phyloP scores from a whole-genome alignment of 2,113 vertebrate species.

The Bos javanicus region DNA sequence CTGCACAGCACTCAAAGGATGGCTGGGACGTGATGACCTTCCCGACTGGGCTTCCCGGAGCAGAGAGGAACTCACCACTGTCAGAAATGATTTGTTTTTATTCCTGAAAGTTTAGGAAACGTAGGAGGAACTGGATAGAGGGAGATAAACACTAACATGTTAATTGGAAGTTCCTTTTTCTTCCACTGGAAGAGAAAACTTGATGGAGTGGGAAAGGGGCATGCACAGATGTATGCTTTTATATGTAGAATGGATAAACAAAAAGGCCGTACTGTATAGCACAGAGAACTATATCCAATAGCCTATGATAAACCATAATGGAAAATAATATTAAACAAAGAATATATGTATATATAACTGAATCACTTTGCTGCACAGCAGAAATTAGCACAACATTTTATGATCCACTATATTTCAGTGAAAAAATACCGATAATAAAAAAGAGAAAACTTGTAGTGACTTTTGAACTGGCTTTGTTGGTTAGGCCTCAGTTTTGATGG shows the following conservation, averaged over 20 bases:
- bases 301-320: not conserved
- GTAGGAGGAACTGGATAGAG: not conserved
- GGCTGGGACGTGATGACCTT: not conserved
- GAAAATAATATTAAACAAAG: not conserved
- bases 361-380: not conserved
- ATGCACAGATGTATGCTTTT: not conserved
- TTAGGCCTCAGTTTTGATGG: not conserved
- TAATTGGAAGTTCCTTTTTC: not conserved
- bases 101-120: not conserved
- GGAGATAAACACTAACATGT: not conserved
- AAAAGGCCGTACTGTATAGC: not conserved
- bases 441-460: not conserved
- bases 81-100: slow-evolving; percentile 16
- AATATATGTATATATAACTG: not conserved
- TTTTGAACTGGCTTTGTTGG: not conserved
- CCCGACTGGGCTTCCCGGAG: not conserved
- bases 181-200: not conserved
- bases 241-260: not conserved
- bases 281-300: not conserved
- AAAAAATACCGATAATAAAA: not conserved
- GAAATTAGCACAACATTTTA: not conserved
- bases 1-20: not conserved
- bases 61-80: not conserved
- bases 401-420: not conserved
- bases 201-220: not conserved